phyloP scores from a whole-genome alignment of 2,888 invertebrate genomes.

The Merodon equestris region DNA sequence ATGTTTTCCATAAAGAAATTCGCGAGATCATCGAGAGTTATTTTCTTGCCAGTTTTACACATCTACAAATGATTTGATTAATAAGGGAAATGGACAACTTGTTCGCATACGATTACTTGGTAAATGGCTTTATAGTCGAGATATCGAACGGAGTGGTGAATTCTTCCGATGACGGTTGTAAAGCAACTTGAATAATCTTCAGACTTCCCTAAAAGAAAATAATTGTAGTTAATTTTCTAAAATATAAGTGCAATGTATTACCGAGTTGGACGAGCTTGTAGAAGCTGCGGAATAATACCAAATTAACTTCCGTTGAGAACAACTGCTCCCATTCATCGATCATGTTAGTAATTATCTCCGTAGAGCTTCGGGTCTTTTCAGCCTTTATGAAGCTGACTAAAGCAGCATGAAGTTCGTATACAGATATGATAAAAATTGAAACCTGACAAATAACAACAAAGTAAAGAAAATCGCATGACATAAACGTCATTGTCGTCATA shows the following conservation, averaged over 20 bases:
- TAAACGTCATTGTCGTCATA: slow-evolving; percentile 72
- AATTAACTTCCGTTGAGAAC: slow-evolving; percentile 83
- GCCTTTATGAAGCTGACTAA: slow-evolving; percentile 79
- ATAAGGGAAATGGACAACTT: no score
- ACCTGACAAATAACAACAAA: slow-evolving; percentile 73
- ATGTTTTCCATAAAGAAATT: slow-evolving; percentile 75
- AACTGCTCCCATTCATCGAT: slow-evolving; percentile 88
- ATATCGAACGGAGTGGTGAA: slow-evolving; percentile 67
- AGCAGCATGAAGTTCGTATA: slow-evolving; percentile 80
- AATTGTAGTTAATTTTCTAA: slow-evolving; percentile 7
- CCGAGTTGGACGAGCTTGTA: slow-evolving; percentile 70
- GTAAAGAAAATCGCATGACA: not conserved
- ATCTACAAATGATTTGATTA: slow-evolving; percentile 70
- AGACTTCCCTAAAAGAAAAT: not conserved
- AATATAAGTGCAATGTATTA: no score
- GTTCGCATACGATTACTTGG: slow-evolving; percentile 68
- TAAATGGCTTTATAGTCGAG: slow-evolving; percentile 74
- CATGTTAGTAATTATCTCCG: slow-evolving; percentile 73
- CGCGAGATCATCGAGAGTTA: slow-evolving; percentile 74
- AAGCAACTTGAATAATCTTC: not conserved
- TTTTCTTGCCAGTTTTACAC: slow-evolving; percentile 72
- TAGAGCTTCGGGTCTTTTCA: slow-evolving; percentile 76
- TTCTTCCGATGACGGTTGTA: not conserved
- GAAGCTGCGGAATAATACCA: slow-evolving; percentile 76
- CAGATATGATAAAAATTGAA: slow-evolving; percentile 80